Base-by-base conservation (phyloP, 2,113 vertebrate species). In the Piprites chloris region DNA sequence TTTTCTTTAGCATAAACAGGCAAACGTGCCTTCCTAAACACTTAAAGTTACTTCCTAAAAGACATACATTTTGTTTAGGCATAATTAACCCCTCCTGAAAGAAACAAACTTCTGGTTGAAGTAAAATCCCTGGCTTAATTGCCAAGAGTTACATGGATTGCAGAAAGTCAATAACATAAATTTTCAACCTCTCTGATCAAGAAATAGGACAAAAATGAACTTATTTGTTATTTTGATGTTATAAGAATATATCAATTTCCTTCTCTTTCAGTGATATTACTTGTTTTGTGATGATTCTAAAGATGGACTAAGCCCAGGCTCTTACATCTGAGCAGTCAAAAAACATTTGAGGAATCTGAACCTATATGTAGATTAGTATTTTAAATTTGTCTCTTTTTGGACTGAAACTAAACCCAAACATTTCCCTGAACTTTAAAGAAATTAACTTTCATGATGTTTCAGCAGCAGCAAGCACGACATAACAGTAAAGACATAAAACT, bases 1-100 rank as follows among this genome's bases (percentile, higher is more conserved):
- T 90, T 95, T 94, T 96, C 89, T 92, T 92, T 78, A 90, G 90
- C 73, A 75, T 89, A 86, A 97, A 97, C 80, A 96, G 79, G 41
- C 76, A 89, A 91, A 93, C 35, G 63, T 87, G 76, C 30, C 89
- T 97, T 93, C 90, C 94, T 87, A 94, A 92, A 81, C 53, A 78
- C 69, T 93, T 94, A 37, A 68, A 46, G 88, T 84, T 89, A 77
- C 66, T 94, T 97, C 88, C 94, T 91, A 93, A 92, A 73, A 84
- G 90, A 53, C 24, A 87, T 46, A 68, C 12, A 32, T 93, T 93
- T 96, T 93, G 28, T 90, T 96, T 92, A 75, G 56, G 44, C 3
- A 12, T 56, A 89, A 87, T 95, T 89, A 94, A 87, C n/a, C 42
- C 79, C 76, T 92, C 19, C 86, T 84, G 80, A 81, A 84, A 72